A percentile compares a stretch with the other conserved stretches of the same genome.
These are phyloP conservation scores for Hoplodrina blanda DNA, from an alignment of 2,888 invertebrate species.

Conservation along the genomic window DNA sequence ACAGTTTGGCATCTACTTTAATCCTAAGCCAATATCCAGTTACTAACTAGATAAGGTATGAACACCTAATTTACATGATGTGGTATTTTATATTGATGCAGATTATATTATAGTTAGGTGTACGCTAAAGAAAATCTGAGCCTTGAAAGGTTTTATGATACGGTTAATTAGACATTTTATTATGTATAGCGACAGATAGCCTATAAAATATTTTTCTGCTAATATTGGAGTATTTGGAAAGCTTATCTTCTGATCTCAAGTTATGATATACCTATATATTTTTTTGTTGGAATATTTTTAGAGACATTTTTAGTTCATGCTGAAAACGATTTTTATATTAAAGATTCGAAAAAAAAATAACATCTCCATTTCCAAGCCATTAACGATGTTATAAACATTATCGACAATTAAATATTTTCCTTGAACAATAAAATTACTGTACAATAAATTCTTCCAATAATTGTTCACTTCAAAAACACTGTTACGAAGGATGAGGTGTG, in stretches of 20 bases:
- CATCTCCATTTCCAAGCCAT: neutral
- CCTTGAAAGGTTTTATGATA: no score
- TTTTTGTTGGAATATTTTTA: no score
- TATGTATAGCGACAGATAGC: no score
- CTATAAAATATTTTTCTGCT: no score
- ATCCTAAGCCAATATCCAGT: constrained; percentile 80
- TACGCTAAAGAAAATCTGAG: no score
- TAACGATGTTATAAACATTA: neutral
- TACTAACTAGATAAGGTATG: constrained; percentile 55
- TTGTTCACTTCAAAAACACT: constrained; percentile 1
- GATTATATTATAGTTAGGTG: neutral
- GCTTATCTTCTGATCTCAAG: no score
- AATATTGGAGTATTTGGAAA: no score
- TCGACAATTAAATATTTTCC: neutral
- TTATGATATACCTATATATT: no score
- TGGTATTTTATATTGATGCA: neutral
- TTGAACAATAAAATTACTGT: neutral
- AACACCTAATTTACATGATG: constrained; percentile 20
- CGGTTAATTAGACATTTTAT: no score
- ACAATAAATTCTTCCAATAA: constrained; percentile 1
- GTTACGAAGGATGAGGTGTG: constrained; percentile 28
- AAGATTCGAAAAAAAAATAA: no score
- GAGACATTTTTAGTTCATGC: no score
- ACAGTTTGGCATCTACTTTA: constrained; percentile 87
- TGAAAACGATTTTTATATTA: no score